phyloP scores from a whole-genome alignment of 2,797 vertebrate genomes.

The Macropodus opercularis region DNA sequence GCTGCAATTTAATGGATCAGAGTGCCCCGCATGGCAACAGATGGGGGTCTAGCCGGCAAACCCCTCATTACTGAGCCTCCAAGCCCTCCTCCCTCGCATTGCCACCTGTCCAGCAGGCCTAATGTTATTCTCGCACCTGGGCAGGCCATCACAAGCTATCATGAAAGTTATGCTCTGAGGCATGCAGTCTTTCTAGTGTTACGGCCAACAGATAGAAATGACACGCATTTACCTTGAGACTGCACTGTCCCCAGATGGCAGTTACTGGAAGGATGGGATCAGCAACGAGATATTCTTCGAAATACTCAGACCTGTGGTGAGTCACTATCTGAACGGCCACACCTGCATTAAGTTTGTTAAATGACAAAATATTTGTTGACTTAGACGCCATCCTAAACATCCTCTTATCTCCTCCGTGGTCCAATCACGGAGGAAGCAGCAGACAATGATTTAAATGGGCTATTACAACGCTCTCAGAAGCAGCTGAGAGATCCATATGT shows the following conservation, averaged over 20 bases:
- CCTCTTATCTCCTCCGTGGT: slow-evolving; percentile 28
- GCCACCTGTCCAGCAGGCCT: slow-evolving; percentile 83
- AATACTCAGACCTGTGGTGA: neutral
- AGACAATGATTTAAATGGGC: slow-evolving; percentile 60
- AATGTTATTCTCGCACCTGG: slow-evolving; percentile 83
- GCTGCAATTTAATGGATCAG: slow-evolving; percentile 78
- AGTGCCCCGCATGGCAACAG: slow-evolving; percentile 77
- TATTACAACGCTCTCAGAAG: slow-evolving; percentile 50
- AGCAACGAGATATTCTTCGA: slow-evolving; percentile 8
- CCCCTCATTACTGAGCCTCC: slow-evolving; percentile 78
- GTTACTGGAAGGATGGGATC: slow-evolving; percentile 6
- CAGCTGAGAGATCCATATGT: slow-evolving; percentile 59
- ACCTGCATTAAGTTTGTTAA: slow-evolving; percentile 14
- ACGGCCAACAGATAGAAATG: slow-evolving; percentile 55
- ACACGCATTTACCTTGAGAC: slow-evolving; percentile 65
- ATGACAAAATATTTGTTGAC: slow-evolving; percentile 28
- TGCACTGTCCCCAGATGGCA: slow-evolving; percentile 17
- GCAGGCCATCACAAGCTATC: slow-evolving; percentile 75
- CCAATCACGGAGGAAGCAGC: slow-evolving; percentile 52
- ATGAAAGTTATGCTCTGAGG: slow-evolving; percentile 79
- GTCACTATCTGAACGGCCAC: slow-evolving; percentile 9
- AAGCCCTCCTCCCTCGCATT: slow-evolving; percentile 70
- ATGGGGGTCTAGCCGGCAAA: slow-evolving; percentile 81
- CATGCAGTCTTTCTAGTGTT: slow-evolving; percentile 69
- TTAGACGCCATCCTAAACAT: slow-evolving; percentile 31